These are phyloP conservation scores for Salvator merianae DNA, from an alignment of 2,113 vertebrate genomes.

Conservation along the genomic window DNA sequence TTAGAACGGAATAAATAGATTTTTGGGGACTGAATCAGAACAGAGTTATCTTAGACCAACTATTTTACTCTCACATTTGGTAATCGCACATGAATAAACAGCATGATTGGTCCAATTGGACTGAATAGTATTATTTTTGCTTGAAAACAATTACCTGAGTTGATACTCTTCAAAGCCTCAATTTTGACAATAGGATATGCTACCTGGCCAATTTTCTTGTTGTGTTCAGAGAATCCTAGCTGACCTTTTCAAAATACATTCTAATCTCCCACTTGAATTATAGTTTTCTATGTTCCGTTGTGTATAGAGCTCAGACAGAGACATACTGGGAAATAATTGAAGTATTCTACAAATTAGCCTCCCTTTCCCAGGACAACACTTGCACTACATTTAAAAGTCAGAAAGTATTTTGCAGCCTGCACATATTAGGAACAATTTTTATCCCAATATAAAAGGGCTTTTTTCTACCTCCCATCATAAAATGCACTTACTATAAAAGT, in stretches of 20 bases:
- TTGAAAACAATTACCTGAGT: background rate
- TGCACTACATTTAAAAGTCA: background rate
- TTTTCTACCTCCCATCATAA: background rate
- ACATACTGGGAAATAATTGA: conserved; percentile 3
- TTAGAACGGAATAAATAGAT: too few relatives aligned
- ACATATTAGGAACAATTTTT: background rate
- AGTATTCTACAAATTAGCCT: background rate
- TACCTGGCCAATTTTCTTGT: background rate
- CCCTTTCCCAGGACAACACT: background rate
- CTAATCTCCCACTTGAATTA: background rate
- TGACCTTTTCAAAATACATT: conserved; percentile 28
- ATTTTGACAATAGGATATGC: background rate
- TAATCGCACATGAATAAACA: background rate
- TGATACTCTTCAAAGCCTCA: background rate
- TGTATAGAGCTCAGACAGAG: conserved; percentile 17
- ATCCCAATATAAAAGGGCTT: background rate
- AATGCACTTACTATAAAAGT: background rate
- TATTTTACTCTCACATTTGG: background rate
- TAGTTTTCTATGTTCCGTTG: conserved; percentile 5
- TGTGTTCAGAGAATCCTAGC: background rate
- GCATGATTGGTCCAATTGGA: background rate
- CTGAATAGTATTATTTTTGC: background rate
- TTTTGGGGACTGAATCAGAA: background rate
- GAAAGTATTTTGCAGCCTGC: background rate
- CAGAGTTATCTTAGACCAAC: background rate